Base-by-base conservation (phyloP, 2,888 invertebrate species). In the Rhagium mordax region DNA sequence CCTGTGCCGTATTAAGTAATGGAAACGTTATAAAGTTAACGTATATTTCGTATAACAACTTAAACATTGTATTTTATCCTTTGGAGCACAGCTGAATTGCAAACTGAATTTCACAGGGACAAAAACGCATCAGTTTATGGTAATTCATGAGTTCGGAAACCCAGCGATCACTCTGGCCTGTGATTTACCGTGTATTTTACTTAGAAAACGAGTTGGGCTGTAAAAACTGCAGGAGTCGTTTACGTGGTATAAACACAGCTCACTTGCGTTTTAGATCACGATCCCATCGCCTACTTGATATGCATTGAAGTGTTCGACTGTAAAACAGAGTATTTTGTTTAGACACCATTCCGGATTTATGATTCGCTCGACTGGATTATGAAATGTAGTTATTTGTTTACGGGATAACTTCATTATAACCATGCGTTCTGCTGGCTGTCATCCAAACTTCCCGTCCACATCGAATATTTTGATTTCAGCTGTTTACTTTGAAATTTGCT, bases 271-370 rank as follows among this genome's bases (percentile, higher is more conserved):
- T 57, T 55, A 67, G 41, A 20, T 67, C 66, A 57, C 48, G 66
- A 55, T 64, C 65, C 55, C 71, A 70, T 67, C 64, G 70, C 68
- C 78, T 78, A 75, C 76, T 78, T 78, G 74, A 74, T 78, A 78
- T 78, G 74, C 78, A 78, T 78, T 78, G 78, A 74, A 76, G 76
- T 72, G 71, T 76, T 75, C 74, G 72, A 68, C 70, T 76, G 70
- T 76, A 74, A 78, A 74, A 74, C 71, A 71, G 57, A 70, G 74
- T 71, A 73, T 74, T 75, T 78, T 75, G 74, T 76, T 76, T 74
- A 73, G 61, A 61, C 70, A 64, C 73, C 64, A 68, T 70, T 65
- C 47, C n/a, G 47, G 59, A 76, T 76, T 78, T 76, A 74, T 71
- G 71, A 70, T 33, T 24, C 21, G 47, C 71, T 47, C 71, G 62